Conservation (phyloP, 2,888 invertebrate genomes). For the Thymelicus lineola region DNA sequence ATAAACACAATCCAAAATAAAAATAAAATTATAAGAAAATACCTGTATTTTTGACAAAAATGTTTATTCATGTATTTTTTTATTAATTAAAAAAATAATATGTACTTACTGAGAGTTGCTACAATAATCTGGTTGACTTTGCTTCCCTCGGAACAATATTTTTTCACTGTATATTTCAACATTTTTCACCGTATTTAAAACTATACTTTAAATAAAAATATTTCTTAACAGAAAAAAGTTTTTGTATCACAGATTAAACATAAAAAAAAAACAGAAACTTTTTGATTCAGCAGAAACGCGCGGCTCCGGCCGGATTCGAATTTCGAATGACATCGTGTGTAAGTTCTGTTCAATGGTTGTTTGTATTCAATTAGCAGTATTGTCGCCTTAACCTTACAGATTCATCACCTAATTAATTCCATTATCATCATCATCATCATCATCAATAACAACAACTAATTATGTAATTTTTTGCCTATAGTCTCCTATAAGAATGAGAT, state of each 20-base stretch:
- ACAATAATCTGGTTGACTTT: constrained; percentile 72
- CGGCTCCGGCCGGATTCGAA: constrained; percentile 46
- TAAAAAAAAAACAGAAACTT: constrained; percentile 26
- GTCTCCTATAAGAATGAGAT: too few species aligned
- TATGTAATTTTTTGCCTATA: too few species aligned
- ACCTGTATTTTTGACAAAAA: not conserved
- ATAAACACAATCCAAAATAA: too few species aligned
- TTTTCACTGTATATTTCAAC: constrained; percentile 77
- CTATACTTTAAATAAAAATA: constrained; percentile 32
- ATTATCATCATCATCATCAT: not conserved
- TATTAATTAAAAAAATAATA: not conserved
- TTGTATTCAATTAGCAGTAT: constrained; percentile 19
- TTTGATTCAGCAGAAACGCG: constrained; percentile 47
- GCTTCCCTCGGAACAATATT: constrained; percentile 77
- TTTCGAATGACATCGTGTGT: constrained; percentile 45
- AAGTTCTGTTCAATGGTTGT: constrained; percentile 29
- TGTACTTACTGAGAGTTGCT: constrained; percentile 67
- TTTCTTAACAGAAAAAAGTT: constrained; percentile 13
- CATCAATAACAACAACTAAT: not conserved
- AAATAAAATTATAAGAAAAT: too few species aligned
- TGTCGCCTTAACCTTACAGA: constrained; percentile 9
- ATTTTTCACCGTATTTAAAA: constrained; percentile 54
- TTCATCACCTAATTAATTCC: not conserved
- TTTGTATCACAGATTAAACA: constrained; percentile 33
- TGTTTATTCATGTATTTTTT: not conserved